Base-by-base conservation (phyloP, 2,797 vertebrate genomes). In the Sebastes goodei region DNA sequence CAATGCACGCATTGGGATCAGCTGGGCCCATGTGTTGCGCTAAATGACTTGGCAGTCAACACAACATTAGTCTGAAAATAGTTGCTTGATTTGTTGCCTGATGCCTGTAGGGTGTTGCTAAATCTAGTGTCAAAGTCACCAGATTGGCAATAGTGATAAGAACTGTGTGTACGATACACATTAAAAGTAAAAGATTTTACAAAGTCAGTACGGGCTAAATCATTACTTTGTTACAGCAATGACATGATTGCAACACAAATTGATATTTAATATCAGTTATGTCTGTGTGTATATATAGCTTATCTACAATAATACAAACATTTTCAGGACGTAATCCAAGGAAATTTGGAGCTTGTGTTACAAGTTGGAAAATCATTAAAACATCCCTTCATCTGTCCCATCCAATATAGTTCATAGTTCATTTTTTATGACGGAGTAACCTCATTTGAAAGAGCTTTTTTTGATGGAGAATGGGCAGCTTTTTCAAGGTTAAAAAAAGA, bases 401-500 rank as follows among this genome's bases (percentile, higher is more conserved):
- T 57, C 33, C 12, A 57, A 23, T 14, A 38, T 6, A 29, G 8
- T 23, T 49, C n/a, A 23, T 32, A 17, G 63, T 46, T 27, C 0
- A 2, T 7, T n/a, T 70, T 20, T 30, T n/a, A 12, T 66, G 21
- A 69, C 20, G 2, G 29, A 64, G 35, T 25, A 27, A 14, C 35
- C 60, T 57, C 5, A 25, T 35, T 49, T 15, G 25, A 25, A 66
- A 59, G 15, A 68, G 38, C 12, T 42, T 42, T 42, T 3, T 20
- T 27, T 76, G 2, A 25, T 65, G 49, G n/a, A 42, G 23, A 68
- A 70, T 59, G 11, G 56, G 61, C 8, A 35, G 72, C 71, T 35
- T 64, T 15, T 42, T 69, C 14, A 53, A 71, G 79, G 71, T 27
- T 64, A 46, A 60, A 77, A 67, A 64, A 85, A 60, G 20, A 35